Evolutionary conservation across 2,888 invertebrate genomes (phyloP).

Genomic region (Diarsia rubi): DNA sequence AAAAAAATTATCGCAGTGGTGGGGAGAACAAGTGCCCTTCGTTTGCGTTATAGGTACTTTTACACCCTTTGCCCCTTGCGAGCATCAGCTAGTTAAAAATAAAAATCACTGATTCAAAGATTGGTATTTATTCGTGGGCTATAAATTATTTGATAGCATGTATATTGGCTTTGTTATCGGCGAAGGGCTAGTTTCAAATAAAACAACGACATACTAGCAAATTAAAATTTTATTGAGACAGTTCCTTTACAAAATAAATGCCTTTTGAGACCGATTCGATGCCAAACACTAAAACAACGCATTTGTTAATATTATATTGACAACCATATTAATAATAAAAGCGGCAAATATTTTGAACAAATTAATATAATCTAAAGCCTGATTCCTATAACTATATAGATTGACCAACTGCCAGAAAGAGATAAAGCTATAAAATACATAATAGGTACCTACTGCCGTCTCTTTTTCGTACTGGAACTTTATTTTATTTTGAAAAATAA

Average conservation of each 20-base stretch:
- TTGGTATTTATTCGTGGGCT: too few relatives aligned
- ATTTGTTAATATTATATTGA: conserved; percentile 8
- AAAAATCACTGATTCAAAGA: too few relatives aligned
- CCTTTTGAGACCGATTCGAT: conserved; percentile 59
- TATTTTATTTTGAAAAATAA: too few relatives aligned
- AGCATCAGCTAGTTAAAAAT: too few relatives aligned
- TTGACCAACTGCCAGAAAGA: background rate
- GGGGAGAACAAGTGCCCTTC: too few relatives aligned
- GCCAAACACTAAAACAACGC: conserved; percentile 24
- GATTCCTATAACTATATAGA: conserved; percentile 9
- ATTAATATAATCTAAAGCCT: background rate
- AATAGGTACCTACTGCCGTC: too few relatives aligned
- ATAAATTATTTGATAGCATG: too few relatives aligned
- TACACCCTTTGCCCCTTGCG: too few relatives aligned
- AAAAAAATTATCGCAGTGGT: too few relatives aligned
- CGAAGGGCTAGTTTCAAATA: conserved; percentile 28
- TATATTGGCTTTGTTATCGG: too few relatives aligned
- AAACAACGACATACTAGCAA: conserved; percentile 57
- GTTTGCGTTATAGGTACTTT: too few relatives aligned
- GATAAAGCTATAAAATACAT: background rate
- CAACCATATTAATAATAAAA: conserved; percentile 27
- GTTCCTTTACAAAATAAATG: conserved; percentile 54
- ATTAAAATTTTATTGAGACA: conserved; percentile 53
- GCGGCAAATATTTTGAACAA: conserved; percentile 45
- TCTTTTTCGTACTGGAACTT: too few relatives aligned